These are phyloP conservation scores for Ahaetulla prasina DNA, from an alignment of 2,113 vertebrate genomes.

Conservation along the genomic window DNA sequence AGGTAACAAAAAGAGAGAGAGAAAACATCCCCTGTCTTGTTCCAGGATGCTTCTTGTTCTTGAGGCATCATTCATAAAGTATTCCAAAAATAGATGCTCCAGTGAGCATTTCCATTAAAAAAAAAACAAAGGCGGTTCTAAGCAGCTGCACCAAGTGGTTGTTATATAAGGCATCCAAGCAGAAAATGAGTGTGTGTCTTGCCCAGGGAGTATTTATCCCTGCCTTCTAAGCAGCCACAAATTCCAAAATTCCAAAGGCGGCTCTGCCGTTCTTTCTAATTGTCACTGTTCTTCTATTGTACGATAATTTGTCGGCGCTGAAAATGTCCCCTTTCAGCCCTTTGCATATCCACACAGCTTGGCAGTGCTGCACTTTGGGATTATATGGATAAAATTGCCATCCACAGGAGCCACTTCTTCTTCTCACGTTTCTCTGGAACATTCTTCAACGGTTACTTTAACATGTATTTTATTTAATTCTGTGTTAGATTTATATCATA, in stretches of 20 bases:
- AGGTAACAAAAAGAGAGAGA: neutral
- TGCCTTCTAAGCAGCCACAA: neutral
- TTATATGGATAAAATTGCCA: neutral
- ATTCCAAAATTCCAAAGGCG: neutral
- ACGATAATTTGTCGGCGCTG: neutral
- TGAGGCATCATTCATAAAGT: neutral
- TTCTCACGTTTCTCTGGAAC: neutral
- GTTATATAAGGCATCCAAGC: neutral
- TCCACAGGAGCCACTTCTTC: neutral
- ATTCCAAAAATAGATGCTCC: neutral
- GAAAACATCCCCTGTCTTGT: neutral
- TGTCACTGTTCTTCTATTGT: neutral
- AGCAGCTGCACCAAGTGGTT: neutral
- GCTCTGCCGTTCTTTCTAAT: neutral
- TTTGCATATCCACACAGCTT: neutral
- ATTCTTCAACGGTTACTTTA: neutral
- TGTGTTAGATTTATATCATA: neutral
- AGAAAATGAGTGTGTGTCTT: neutral
- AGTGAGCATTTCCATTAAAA: neutral
- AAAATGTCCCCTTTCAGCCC: neutral
- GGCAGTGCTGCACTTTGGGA: neutral
- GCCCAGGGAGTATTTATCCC: neutral
- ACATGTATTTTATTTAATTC: neutral
- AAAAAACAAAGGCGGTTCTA: neutral
- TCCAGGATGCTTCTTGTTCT: neutral